phyloP scores from a whole-genome alignment of 1,140 invertebrate species.

The Watersipora subatra region DNA sequence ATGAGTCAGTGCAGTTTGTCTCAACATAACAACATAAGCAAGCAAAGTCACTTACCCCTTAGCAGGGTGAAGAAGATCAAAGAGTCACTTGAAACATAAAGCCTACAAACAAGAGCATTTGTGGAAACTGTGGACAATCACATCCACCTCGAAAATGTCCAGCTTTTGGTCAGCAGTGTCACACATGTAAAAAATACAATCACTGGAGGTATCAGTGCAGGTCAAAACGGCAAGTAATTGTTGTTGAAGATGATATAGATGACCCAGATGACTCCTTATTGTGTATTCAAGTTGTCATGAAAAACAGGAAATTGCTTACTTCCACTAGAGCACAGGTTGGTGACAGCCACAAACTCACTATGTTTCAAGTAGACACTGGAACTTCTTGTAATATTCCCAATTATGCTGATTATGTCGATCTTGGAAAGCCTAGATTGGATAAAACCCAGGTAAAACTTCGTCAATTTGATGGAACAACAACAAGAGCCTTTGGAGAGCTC shows the following conservation, averaged over 20 bases:
- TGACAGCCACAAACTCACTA: neutral
- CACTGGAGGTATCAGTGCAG: neutral
- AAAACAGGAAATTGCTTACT: neutral
- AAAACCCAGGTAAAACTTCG: neutral
- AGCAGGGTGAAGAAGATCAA: neutral
- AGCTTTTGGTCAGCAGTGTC: constrained; percentile 5
- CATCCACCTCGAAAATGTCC: neutral
- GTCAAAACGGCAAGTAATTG: neutral
- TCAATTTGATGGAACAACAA: neutral
- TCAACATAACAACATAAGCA: no score
- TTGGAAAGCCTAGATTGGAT: neutral
- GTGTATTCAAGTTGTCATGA: neutral
- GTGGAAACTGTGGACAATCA: neutral
- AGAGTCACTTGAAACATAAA: neutral
- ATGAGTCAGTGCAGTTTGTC: neutral
- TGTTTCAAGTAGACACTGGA: neutral
- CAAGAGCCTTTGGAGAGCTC: neutral
- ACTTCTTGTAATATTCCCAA: neutral
- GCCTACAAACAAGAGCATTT: neutral
- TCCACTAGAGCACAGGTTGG: neutral
- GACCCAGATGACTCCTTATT: neutral
- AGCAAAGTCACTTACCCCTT: neutral
- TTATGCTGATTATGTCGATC: neutral
- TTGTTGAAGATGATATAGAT: neutral
- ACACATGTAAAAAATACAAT: neutral